Percentiles rank a stretch among this genome's conserved stretches.
These are phyloP conservation scores for Anthoscopus minutus DNA, from an alignment of 2,113 vertebrate species.

Conservation along the genomic window DNA sequence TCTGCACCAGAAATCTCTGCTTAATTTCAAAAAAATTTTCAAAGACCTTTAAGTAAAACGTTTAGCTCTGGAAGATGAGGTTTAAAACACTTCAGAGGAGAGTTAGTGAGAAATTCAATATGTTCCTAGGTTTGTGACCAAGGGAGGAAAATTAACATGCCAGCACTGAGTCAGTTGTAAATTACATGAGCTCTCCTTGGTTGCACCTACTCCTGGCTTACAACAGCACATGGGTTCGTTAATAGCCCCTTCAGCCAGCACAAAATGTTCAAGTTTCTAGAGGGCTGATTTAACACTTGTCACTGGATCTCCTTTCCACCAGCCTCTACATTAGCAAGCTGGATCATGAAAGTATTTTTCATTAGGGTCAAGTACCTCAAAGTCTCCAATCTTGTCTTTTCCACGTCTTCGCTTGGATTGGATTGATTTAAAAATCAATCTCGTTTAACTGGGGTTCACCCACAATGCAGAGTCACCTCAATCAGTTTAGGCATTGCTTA, in stretches of 20 bases:
- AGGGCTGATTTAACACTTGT: background rate
- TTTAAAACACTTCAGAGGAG: background rate
- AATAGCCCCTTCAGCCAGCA: background rate
- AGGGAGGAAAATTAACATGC: background rate
- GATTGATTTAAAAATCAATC: background rate
- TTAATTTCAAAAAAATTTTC: background rate
- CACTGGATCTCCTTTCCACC: background rate
- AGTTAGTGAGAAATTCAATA: background rate
- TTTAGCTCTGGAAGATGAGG: background rate
- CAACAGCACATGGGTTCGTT: background rate
- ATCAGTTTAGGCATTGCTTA: background rate
- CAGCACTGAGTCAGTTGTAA: background rate
- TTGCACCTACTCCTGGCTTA: background rate
- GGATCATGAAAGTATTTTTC: background rate
- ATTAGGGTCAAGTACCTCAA: background rate
- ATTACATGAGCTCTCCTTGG: background rate
- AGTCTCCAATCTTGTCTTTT: background rate
- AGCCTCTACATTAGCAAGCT: background rate
- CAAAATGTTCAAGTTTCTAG: background rate
- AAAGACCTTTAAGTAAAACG: background rate
- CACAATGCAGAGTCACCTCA: background rate
- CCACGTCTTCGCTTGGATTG: background rate
- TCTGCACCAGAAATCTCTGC: background rate
- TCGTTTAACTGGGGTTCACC: background rate
- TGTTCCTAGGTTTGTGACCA: background rate